Evolutionary conservation across 2,888 invertebrate genomes (phyloP).

Genomic region (Brenthis hecate): DNA sequence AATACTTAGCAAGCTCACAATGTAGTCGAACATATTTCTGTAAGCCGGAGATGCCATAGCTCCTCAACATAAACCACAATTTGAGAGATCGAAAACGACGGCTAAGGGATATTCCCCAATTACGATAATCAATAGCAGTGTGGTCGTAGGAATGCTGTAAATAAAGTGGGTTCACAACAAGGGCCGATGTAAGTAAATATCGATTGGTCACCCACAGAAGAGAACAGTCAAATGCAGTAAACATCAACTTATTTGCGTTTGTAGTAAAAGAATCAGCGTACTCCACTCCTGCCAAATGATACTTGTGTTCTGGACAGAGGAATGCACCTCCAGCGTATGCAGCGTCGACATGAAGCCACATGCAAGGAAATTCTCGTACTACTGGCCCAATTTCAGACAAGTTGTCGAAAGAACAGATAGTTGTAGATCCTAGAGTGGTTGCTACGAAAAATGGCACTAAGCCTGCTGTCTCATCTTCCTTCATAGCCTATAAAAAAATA

Average conservation of each 20-base stretch:
- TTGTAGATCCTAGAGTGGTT: conserved; percentile 97
- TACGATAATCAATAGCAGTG: conserved; percentile 94
- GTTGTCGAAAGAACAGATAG: conserved; percentile 98
- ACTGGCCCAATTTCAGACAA: conserved; percentile 94
- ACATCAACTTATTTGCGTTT: conserved; percentile 98
- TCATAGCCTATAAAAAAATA: conserved; percentile 87
- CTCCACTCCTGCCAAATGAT: conserved; percentile 89
- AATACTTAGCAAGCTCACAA: conserved; percentile 93
- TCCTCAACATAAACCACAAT: conserved; percentile 97
- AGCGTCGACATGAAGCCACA: conserved; percentile 96
- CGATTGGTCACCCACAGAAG: conserved; percentile 98
- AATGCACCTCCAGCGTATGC: conserved; percentile 99
- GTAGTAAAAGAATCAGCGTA: conserved; percentile 98
- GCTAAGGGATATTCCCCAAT: conserved; percentile 98
- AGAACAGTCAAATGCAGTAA: conserved; percentile 98
- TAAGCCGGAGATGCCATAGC: conserved; percentile 96
- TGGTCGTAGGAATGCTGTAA: conserved; percentile 98
- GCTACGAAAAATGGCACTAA: conserved; percentile 98
- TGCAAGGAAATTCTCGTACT: conserved; percentile 88
- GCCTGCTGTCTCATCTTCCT: conserved; percentile 96
- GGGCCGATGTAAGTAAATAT: conserved; percentile 93
- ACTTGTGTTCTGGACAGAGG: conserved; percentile 97
- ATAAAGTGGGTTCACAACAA: conserved; percentile 99
- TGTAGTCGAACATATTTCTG: conserved; percentile 97
- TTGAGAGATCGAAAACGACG: conserved; percentile 97